These are phyloP conservation scores for Eupithecia subumbrata DNA, from an alignment of 2,888 invertebrate genomes.

Conservation along the genomic window DNA sequence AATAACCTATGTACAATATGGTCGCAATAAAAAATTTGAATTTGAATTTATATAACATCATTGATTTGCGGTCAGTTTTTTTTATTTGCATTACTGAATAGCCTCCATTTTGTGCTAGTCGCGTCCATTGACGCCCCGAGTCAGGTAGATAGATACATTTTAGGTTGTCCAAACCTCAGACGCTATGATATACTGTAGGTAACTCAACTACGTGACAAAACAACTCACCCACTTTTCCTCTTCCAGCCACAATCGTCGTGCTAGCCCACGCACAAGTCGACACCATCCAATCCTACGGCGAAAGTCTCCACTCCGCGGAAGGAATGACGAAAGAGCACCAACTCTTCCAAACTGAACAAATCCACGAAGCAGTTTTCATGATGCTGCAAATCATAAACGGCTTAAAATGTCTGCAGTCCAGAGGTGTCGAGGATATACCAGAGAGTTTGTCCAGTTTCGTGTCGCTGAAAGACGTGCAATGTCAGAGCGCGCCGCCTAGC, in stretches of 20 bases:
- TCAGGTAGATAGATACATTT: not conserved
- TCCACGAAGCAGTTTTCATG: slow-evolving; percentile 89
- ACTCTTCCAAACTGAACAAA: slow-evolving; percentile 78
- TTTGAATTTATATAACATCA: too few species aligned
- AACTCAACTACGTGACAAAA: not conserved
- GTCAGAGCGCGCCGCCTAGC: slow-evolving; percentile 64
- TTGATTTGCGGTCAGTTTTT: not conserved
- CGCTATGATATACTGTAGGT: not conserved
- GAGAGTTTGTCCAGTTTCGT: slow-evolving; percentile 89
- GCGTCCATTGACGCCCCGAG: not conserved
- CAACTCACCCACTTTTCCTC: slow-evolving; percentile 20
- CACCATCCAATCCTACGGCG: slow-evolving; percentile 88
- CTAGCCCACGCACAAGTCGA: slow-evolving; percentile 89
- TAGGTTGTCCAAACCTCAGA: not conserved
- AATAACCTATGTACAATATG: too few species aligned
- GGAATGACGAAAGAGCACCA: slow-evolving; percentile 74
- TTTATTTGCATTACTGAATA: too few species aligned
- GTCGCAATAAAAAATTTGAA: too few species aligned
- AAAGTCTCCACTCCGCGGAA: slow-evolving; percentile 84
- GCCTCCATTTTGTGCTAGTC: not conserved
- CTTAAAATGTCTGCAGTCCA: slow-evolving; percentile 91
- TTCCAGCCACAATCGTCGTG: slow-evolving; percentile 90
- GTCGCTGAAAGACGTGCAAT: slow-evolving; percentile 85
- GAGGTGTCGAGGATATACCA: slow-evolving; percentile 92
- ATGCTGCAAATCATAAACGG: slow-evolving; percentile 92